Evolutionary conservation across 2,888 invertebrate species (phyloP), one percentile per base, ranked within the genome.

Genomic region (Eustalomyia histrio): DNA sequence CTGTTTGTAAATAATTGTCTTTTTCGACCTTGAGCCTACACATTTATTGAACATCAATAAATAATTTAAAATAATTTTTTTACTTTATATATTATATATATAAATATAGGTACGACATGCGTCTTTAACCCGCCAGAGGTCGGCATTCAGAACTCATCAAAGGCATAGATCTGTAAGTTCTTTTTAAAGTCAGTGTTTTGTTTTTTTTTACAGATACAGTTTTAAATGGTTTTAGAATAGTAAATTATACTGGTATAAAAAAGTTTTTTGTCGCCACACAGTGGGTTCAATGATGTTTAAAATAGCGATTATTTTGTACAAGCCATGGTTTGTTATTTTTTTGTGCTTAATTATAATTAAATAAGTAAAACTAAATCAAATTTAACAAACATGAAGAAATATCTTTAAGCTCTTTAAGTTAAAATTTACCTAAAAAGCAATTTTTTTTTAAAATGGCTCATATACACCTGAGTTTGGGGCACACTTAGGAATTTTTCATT

Each of bases 121-220:
- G 89, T 94, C 94, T 89, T 92, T 94, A 90, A 94, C 94, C 88
- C 93, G 94, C 89, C 93, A 94, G 90, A 92, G 93, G 90, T 92
- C 92, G 86, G 91, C 92, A 89, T 92, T 92, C 91, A 93, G 94
- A 92, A 92, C 93, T 87, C 94, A 94, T 90, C 92, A 94, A 91
- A 92, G 94, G 88, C 93, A 94, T 91, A 92, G 93, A 91, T 94
- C 94, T 90, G 94, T 94, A 93, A 94, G 94, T 93, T 86, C 83
- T 55, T 69, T 43, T 24, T 50, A 16, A 47, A 74, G 16, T 50
- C 35, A 64, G 50, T 58, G 14, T 33, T 33, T 12, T 18, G 29
- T 68, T 43, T 43, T 68, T 43, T 43, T 43, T 18, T 29, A 29
- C 4, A 6, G 29, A 29, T 29, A 53, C 10, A 16, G 6, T 53